Conservation (phyloP, 1,140 invertebrate species). For the Tachypleus tridentatus region DNA sequence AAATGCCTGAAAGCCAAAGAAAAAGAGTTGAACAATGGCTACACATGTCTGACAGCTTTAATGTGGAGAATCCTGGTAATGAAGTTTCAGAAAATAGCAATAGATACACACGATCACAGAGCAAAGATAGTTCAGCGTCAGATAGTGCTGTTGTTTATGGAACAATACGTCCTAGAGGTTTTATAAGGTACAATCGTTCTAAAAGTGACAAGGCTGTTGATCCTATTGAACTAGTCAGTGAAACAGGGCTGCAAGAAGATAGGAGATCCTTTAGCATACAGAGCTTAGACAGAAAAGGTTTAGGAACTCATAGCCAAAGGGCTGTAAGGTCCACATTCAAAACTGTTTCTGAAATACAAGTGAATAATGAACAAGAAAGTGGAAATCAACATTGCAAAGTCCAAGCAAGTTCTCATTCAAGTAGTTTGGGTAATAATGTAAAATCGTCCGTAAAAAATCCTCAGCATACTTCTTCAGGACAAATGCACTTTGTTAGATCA, state of each 20-base stretch:
- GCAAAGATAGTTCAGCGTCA: background rate
- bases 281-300: constrained; percentile 8
- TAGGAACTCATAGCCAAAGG: constrained; percentile 1
- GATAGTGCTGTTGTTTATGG: constrained; percentile 6
- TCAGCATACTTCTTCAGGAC: constrained; percentile 1
- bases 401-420: constrained; percentile 4
- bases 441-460: background rate
- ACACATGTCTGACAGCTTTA: constrained; percentile 11
- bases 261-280: constrained; percentile 8
- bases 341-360: constrained; percentile 9
- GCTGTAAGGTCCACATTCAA: constrained; percentile 9
- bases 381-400: constrained; percentile 2
- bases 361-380: constrained; percentile 12
- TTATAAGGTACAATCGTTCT: constrained; percentile 12
- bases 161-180: constrained; percentile 16
- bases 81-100: too few species aligned
- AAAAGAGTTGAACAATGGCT: constrained; percentile 25
- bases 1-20: constrained; percentile 13
- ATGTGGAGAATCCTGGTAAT: constrained; percentile 3
- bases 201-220: constrained; percentile 17
- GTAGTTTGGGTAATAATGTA: background rate
- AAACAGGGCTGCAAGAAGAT: constrained; percentile 7
- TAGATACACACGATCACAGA: background rate
- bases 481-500: constrained; percentile 4
- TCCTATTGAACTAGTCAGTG: constrained; percentile 5